Base-by-base conservation (phyloP, 2,888 invertebrate genomes). In the Pristionchus japonicus region DNA sequence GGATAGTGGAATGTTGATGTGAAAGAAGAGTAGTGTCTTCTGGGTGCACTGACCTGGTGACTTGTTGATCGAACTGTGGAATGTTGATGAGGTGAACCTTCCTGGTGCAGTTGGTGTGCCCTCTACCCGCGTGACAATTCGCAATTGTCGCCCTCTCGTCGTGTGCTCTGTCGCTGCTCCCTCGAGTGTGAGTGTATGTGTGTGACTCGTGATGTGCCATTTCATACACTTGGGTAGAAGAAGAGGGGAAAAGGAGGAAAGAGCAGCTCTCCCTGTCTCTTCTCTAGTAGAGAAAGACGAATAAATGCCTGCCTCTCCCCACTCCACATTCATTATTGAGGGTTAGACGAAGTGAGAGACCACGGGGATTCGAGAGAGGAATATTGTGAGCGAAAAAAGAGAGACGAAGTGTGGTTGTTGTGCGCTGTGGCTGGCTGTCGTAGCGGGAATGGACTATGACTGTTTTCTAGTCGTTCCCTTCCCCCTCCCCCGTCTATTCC, bases 191-290 rank as follows among this genome's bases (percentile, higher is more conserved):
- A 17, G 13, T 67, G 15, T 67, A 34, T 67, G 34, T 67, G 34
- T 31, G 67, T 67, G 67, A 67, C 67, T 67, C 67, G 67, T 67
- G 67, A 67, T 67, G 67, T 67, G 67, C 67, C n/a, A 67, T 67
- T 67, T 67, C 67, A 67, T 67, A 67, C 67, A 67, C 67, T 67
- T 67, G 67, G 67, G 67, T 67, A 67, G 67, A 34, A 67, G 67
- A 20, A 34, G 67, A 67, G 34, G 67, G 67, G 34, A 67, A 34
- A 11, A 64, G 52, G 67, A 67, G 67, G 67, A 34, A 67, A 34
- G 34, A 57, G 57, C 57, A 9, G 57, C 57, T 57, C 57, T 57
- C 57, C 9, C 7, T n/a, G n/a, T 57, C n/a, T n/a, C n/a, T n/a
- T n/a, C n/a, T n/a, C n/a, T n/a, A n/a, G n/a, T n/a, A n/a, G n/a